A percentile compares a stretch with the other conserved stretches of the same genome.
These are phyloP conservation scores for Amblyraja radiata DNA, from an alignment of 2,797 vertebrate species.

Conservation along the genomic window DNA sequence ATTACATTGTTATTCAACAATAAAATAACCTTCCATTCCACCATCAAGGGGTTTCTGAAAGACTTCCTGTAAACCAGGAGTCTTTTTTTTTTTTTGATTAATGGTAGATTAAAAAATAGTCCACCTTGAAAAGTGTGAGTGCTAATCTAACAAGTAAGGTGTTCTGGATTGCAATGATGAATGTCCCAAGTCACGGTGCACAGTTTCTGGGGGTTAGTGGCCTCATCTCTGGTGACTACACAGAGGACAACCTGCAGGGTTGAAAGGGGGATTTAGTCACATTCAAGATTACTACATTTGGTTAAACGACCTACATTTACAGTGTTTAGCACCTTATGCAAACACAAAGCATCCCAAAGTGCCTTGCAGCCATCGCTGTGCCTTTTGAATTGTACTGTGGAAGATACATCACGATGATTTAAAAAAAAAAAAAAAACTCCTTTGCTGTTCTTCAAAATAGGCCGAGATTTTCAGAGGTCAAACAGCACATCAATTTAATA, in stretches of 20 bases:
- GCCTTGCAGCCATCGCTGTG: background rate
- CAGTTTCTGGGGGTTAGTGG: background rate
- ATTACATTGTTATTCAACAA: background rate
- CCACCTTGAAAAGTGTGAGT: background rate
- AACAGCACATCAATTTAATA: too few relatives aligned
- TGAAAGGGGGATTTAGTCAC: background rate
- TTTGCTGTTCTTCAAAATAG: too few relatives aligned
- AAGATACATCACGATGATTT: background rate
- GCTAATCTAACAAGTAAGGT: background rate
- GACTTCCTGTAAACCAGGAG: conserved; percentile 7
- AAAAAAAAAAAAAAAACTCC: too few relatives aligned
- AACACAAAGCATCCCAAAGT: background rate
- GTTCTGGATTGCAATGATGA: background rate
- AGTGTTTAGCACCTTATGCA: background rate
- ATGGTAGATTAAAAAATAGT: background rate
- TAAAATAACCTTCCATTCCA: background rate
- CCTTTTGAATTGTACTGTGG: background rate
- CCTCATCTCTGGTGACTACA: background rate
- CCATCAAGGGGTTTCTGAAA: background rate
- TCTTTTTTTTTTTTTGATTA: background rate
- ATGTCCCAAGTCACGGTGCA: background rate
- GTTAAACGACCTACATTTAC: background rate
- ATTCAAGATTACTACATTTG: background rate
- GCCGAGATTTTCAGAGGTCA: too few relatives aligned
- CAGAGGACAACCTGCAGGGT: background rate